These are phyloP conservation scores for Ctenomys sociabilis DNA, from an alignment of 2,113 vertebrate genomes.

Conservation along the genomic window DNA sequence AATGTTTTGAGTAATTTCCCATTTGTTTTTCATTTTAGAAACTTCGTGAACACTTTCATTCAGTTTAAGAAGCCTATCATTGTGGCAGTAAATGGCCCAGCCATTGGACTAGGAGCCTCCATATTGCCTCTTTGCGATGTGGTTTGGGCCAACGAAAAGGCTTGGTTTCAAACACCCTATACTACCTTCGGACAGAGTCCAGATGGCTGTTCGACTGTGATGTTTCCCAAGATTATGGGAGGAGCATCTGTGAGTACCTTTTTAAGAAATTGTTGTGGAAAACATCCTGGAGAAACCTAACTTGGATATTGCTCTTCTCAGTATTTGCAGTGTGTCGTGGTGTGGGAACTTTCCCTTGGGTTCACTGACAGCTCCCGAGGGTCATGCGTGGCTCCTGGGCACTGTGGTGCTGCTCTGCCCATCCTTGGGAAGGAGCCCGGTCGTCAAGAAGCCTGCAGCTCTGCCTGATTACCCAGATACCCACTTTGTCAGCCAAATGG, in stretches of 20 bases:
- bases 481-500: not conserved
- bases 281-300: conserved; percentile 7
- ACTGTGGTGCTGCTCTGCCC: not conserved
- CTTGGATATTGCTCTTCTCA: conserved; percentile 41
- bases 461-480: not conserved
- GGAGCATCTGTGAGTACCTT: conserved; percentile 94
- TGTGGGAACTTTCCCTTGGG: not conserved
- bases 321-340: not conserved
- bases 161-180: conserved; percentile 99
- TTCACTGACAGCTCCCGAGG: not conserved
- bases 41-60: conserved; percentile 98
- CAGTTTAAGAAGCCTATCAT: conserved; percentile 99
- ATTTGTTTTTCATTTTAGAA: conserved; percentile 88
- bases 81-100: conserved; percentile 97
- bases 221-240: conserved; percentile 98
- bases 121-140: conserved; percentile 98
- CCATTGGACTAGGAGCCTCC: conserved; percentile 95
- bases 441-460: not conserved
- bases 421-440: not conserved
- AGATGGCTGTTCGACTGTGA: conserved; percentile 96
- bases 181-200: conserved; percentile 96
- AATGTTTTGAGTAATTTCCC: conserved; percentile 74
- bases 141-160: conserved; percentile 99
- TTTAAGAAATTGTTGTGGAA: conserved; percentile 60
- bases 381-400: not conserved